Conservation (phyloP, 2,113 vertebrate species). For the Mobula hypostoma region DNA sequence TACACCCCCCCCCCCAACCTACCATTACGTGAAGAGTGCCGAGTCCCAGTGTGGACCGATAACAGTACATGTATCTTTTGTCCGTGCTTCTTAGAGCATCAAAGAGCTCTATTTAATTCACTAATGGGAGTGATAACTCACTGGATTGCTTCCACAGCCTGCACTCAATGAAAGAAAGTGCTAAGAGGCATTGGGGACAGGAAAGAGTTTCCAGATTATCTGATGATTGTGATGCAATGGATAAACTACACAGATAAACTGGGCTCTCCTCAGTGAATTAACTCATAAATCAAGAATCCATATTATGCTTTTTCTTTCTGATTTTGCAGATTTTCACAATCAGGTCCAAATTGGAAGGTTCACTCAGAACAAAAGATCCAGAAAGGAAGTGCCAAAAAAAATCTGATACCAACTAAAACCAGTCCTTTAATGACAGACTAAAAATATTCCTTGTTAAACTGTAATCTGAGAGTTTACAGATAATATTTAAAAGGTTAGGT, state of each 20-base stretch:
- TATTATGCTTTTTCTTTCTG: neutral
- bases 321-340: neutral
- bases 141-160: too few species aligned
- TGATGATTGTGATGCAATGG: neutral
- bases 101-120: neutral
- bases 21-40: too few species aligned
- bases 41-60: too few species aligned
- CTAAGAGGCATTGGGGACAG: neutral
- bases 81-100: neutral
- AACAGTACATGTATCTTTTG: neutral
- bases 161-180: neutral
- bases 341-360: neutral
- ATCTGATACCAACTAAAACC: neutral
- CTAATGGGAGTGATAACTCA: neutral
- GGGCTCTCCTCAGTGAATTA: neutral
- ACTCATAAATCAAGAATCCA: neutral
- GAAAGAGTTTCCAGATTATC: neutral
- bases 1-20: too few species aligned
- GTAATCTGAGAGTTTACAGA: neutral
- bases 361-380: neutral
- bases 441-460: neutral
- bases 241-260: neutral
- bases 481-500: neutral
- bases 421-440: neutral
- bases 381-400: neutral